Conservation (phyloP, 2,113 vertebrate genomes). For the Triplophysa tibetana region DNA sequence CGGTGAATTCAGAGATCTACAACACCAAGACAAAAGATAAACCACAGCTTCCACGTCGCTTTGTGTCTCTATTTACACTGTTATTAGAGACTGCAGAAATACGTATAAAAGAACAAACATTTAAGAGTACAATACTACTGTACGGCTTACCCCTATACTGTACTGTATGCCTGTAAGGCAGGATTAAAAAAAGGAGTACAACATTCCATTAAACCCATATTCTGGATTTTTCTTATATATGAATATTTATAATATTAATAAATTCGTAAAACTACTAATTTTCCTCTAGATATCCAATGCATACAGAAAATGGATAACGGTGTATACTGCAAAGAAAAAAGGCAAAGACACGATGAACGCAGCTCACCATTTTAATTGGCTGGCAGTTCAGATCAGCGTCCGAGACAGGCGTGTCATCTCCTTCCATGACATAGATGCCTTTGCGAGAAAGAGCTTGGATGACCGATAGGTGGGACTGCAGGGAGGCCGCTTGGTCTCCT, state of each 20-base stretch:
- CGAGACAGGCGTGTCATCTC: conserved; percentile 87
- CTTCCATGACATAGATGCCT: conserved; percentile 96
- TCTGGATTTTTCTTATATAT: too few species aligned
- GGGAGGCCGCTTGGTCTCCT: conserved; percentile 87
- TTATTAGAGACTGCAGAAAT: neutral
- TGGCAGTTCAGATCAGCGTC: conserved; percentile 83
- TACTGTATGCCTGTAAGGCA: neutral
- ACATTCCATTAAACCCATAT: neutral
- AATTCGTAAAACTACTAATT: too few species aligned
- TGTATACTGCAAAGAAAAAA: too few species aligned
- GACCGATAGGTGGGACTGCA: conserved; percentile 91
- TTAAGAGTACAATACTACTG: too few species aligned
- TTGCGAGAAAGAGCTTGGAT: conserved; percentile 92
- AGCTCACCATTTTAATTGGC: conserved; percentile 93
- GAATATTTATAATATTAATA: too few species aligned
- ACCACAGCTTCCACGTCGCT: neutral
- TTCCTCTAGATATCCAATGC: too few species aligned
- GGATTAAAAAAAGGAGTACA: neutral
- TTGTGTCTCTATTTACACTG: neutral
- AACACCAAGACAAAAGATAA: conserved; percentile 49
- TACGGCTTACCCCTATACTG: too few species aligned
- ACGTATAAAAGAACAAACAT: too few species aligned
- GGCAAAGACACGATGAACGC: neutral
- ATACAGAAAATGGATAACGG: too few species aligned
- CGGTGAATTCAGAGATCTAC: conserved; percentile 45